Evolutionary conservation across 1,140 invertebrate species (phyloP), one percentile per base, ranked within the genome.

Genomic region (Plectrocnemia conspersa): DNA sequence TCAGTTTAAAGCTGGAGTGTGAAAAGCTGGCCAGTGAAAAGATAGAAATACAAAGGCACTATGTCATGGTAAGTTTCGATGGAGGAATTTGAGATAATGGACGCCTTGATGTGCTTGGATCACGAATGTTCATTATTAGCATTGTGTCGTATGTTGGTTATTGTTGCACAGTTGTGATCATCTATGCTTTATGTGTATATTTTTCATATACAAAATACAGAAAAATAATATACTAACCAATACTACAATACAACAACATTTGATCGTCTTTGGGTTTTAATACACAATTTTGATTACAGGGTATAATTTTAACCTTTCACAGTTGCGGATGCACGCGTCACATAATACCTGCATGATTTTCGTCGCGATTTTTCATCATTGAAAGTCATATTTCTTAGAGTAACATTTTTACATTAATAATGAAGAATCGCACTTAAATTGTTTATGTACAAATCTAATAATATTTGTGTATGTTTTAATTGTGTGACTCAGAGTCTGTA

Each of bases 11-110:
- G 78, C 78, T 88, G 69, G 85, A 88, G 79, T 88, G 83, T 71
- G 93, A 97, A 76, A 97, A 97, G 78, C 77, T 96, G 72, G 89
- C 88, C 63, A 90, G 85, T 73, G 93, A 97, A 79, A 97, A 97
- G 82, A 94, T 91, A 72, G 92, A 96, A 80, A 95, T 96, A 86
- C 92, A 95, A 75, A 83, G 93, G 77, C 91, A 96, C 81, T 96
- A 95, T 77, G 91, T 95, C 66, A 95, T 96, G 91, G 90, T 93
- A 78, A 88, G 86, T 79, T 15, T 23, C 11, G 36, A 35, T 22
- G 22, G 3, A 33, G 47, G 47, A 50, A 38, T 35, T 50, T 15
- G 25, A 38, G 36, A 50, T 9, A n/a, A 50, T 50, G n/a, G n/a
- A n/a, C n/a, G n/a, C n/a, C n/a, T n/a, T n/a, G n/a, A 24, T 50